Evolutionary conservation across 1,140 invertebrate species (phyloP), one percentile per base, ranked within the genome.

Genomic region (Ctenoplectra terminalis): DNA sequence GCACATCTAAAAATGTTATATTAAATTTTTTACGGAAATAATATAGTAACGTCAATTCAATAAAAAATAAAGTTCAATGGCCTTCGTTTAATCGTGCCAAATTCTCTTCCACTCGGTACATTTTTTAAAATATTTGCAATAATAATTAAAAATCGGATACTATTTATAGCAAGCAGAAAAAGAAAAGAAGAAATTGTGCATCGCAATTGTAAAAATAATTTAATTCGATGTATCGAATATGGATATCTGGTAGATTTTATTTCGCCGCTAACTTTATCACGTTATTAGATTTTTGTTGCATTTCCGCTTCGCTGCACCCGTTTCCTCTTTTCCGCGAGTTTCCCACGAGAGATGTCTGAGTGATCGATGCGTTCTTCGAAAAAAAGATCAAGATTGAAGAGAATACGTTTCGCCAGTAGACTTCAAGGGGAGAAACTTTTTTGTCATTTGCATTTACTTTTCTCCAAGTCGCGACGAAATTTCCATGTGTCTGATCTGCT

Each of bases 331-430:
- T 52, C 13, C 15, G 52, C 31, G 2, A 58, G 52, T 87, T 71
- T 73, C 82, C 69, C 56, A 40, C 56, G 76, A 79, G 74, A 75
- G 31, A 54, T 43, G 82, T 82, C 78, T 61, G 71, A 66, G 75
- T 88, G 86, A 88, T 88, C 80, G 85, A 87, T 88, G 82, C 63
- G 50, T 84, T 74, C 71, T 81, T 84, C 77, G 61, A 79, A 85
- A 78, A n/a, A 88, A 66, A 82, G 82, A 87, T 87, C 83, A 87
- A 87, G 85, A 82, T 84, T 64, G 78, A 85, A 72, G 85, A 87
- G 74, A 82, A 82, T 82, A 76, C 85, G 71, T 78, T 64, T 60
- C 43, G 5, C 77, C 37, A 31, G 69, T 72, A 54, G 43, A 82
- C 66, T 78, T 40, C 23, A 60, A 34, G 31, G 8, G 26, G 7